Percentiles rank a stretch among this genome's conserved stretches.
These are phyloP conservation scores for Geodia barretti DNA, from an alignment of 37 sponge, comb jelly and placozoan genomes.

Conservation along the genomic window DNA sequence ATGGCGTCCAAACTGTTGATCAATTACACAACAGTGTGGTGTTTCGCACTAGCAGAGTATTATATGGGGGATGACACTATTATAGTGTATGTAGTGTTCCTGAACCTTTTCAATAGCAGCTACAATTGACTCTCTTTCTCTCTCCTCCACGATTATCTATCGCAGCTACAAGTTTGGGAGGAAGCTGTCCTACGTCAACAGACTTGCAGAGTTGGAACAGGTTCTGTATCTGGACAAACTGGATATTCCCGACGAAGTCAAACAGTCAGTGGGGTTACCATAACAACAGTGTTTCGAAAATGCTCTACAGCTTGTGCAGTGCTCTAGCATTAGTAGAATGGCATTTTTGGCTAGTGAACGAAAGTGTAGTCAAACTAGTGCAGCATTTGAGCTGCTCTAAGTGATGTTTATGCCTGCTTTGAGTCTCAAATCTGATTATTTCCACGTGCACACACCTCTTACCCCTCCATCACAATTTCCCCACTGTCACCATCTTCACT, in stretches of 20 bases:
- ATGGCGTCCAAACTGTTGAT: too few species aligned
- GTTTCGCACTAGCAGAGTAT: too few species aligned
- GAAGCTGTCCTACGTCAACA: constrained; percentile 79
- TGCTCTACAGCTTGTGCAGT: too few species aligned
- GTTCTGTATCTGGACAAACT: constrained; percentile 80
- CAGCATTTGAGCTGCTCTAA: too few species aligned
- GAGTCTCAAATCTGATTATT: too few species aligned
- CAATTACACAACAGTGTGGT: too few species aligned
- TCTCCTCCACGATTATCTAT: background rate
- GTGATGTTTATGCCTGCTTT: too few species aligned
- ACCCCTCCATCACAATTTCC: too few species aligned
- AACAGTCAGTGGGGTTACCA: constrained; percentile 52
- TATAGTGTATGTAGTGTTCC: background rate
- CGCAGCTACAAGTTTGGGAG: constrained; percentile 86
- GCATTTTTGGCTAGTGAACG: background rate
- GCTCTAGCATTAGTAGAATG: background rate
- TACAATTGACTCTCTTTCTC: background rate
- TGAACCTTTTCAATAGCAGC: background rate
- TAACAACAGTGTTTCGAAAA: too few species aligned
- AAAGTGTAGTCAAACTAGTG: too few species aligned
- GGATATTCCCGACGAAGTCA: constrained; percentile 86
- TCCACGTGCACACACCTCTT: too few species aligned
- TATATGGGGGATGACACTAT: too few species aligned
- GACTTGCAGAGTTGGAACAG: constrained; percentile 69
- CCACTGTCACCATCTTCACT: background rate